phyloP scores from a whole-genome alignment of 2,888 invertebrate genomes.

The Ctena decussata region DNA sequence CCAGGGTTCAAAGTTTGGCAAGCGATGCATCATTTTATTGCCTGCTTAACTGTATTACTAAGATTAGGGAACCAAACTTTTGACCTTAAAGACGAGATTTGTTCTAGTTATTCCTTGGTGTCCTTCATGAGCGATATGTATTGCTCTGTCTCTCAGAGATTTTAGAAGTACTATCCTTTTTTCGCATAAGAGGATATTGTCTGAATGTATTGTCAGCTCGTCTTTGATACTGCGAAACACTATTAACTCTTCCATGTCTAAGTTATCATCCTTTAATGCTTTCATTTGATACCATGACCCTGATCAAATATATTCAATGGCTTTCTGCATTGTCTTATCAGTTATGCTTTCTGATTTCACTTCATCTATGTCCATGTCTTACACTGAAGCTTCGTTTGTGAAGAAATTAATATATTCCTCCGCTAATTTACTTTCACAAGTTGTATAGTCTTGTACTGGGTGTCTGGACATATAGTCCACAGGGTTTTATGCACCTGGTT shows the following conservation, averaged over 20 bases:
- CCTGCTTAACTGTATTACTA: conserved; percentile 46
- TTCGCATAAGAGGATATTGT: conserved; percentile 42
- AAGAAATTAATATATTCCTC: conserved; percentile 72
- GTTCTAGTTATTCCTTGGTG: conserved; percentile 68
- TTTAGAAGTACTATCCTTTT: conserved; percentile 45
- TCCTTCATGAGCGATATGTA: conserved; percentile 68
- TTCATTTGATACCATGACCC: conserved; percentile 55
- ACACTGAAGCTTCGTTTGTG: conserved; percentile 43
- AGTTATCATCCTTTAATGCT: conserved; percentile 30
- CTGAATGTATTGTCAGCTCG: conserved; percentile 44
- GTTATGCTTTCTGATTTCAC: conserved; percentile 49
- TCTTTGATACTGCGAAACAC: conserved; percentile 37
- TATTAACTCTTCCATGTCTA: conserved; percentile 23
- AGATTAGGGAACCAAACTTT: conserved; percentile 71
- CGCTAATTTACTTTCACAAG: conserved; percentile 45
- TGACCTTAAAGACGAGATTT: conserved; percentile 58
- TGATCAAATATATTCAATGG: conserved; percentile 40
- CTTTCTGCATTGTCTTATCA: conserved; percentile 60
- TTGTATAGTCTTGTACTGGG: conserved; percentile 24
- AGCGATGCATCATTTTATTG: conserved; percentile 39
- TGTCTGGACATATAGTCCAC: conserved; percentile 72
- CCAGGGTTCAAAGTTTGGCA: conserved; percentile 25
- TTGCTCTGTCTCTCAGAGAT: conserved; percentile 36
- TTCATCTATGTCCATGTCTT: conserved; percentile 70
- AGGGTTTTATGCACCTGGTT: conserved; percentile 68